Conservation (phyloP, 2,888 invertebrate species). For the Drosophila longiperda region DNA sequence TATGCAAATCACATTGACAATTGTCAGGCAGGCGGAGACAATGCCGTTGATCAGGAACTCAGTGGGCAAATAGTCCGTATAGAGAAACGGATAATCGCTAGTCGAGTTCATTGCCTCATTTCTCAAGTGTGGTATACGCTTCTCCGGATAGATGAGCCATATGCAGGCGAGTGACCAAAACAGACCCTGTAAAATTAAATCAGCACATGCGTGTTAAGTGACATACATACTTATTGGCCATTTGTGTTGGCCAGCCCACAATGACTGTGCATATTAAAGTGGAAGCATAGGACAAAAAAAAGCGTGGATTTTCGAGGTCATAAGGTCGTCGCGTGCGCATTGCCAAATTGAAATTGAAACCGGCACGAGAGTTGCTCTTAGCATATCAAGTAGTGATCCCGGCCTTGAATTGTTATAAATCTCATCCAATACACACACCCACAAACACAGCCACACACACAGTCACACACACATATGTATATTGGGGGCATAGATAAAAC, state of each 20-base stretch:
- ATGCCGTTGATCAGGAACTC: constrained; percentile 92
- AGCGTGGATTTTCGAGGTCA: constrained; percentile 52
- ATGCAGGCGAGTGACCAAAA: constrained; percentile 91
- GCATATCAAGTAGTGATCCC: constrained; percentile 64
- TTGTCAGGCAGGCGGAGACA: constrained; percentile 91
- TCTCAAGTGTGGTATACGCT: constrained; percentile 89
- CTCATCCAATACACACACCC: constrained; percentile 28
- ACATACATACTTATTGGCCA: neutral
- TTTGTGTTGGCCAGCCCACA: neutral
- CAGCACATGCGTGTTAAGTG: constrained; percentile 17
- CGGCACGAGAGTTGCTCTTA: constrained; percentile 39
- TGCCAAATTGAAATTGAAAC: constrained; percentile 65
- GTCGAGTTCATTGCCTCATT: constrained; percentile 88
- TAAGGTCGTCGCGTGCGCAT: constrained; percentile 57
- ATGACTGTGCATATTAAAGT: constrained; percentile 16
- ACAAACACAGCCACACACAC: constrained; percentile 3
- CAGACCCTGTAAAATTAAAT: constrained; percentile 86
- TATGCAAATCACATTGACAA: constrained; percentile 93
- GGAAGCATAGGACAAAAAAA: neutral
- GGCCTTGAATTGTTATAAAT: constrained; percentile 75
- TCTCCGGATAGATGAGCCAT: constrained; percentile 89
- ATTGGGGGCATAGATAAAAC: constrained; percentile 39
- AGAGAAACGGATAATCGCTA: constrained; percentile 88
- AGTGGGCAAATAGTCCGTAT: constrained; percentile 90
- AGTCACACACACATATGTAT: neutral